Evolutionary conservation across 1,140 invertebrate genomes (phyloP).

Genomic region (Acyrthosiphon pisum): DNA sequence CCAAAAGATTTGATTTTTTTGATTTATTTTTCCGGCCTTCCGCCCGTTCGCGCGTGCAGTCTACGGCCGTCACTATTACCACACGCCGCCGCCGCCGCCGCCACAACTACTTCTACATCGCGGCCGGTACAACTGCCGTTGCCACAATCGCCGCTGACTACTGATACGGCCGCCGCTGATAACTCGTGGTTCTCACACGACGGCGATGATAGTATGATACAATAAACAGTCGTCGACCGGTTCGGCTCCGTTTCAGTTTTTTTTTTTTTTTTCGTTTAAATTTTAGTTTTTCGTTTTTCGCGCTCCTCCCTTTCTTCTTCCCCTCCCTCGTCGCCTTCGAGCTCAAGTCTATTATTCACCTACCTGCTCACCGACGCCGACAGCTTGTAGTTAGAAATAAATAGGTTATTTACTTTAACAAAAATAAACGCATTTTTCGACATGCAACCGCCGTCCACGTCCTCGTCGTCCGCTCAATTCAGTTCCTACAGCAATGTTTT

Average conservation of each 20-base stretch:
- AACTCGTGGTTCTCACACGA: not conserved
- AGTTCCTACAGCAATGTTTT: not conserved
- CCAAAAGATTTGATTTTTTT: not conserved
- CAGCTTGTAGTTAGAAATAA: not conserved
- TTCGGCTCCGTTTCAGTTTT: not conserved
- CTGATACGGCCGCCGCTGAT: not conserved
- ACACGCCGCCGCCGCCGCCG: not conserved
- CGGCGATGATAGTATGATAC: not conserved
- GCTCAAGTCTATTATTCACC: no score
- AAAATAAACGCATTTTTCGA: not conserved
- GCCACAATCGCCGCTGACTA: not conserved
- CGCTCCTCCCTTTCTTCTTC: not conserved
- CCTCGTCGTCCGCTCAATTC: not conserved
- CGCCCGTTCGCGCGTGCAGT: not conserved
- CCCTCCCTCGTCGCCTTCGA: no score
- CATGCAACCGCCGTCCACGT: not conserved
- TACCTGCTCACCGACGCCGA: not conserved
- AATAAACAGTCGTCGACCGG: slow-evolving; percentile 30
- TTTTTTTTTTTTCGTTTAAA: slow-evolving; percentile 9
- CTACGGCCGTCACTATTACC: not conserved
- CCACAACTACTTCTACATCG: not conserved
- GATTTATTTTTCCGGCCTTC: not conserved
- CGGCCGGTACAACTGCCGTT: not conserved
- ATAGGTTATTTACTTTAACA: not conserved
- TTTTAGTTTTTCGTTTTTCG: not conserved